phyloP scores from a whole-genome alignment of 2,113 vertebrate genomes.

The Columba janthina region DNA sequence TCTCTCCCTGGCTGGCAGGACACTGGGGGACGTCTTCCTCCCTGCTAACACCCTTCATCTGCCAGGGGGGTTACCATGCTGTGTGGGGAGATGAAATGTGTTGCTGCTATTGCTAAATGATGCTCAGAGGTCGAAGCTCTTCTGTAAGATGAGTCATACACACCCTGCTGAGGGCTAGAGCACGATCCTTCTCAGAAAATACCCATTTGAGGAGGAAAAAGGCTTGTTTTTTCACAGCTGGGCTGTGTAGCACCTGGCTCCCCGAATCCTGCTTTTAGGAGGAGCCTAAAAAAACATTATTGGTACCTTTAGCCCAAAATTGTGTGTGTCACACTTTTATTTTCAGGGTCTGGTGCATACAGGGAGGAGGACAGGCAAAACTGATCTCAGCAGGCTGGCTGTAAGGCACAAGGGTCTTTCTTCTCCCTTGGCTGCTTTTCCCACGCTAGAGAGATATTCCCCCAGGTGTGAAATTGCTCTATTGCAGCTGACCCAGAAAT shows the following conservation, averaged over 20 bases:
- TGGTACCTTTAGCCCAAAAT: not conserved
- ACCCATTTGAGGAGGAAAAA: fast-evolving
- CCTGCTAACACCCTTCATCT: not conserved
- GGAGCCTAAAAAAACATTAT: not conserved
- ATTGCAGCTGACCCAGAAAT: fast-evolving
- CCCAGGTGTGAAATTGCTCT: not conserved
- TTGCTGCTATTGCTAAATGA: fast-evolving
- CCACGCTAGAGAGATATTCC: not conserved
- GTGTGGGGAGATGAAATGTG: fast-evolving
- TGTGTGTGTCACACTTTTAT: not conserved
- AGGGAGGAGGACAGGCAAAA: fast-evolving
- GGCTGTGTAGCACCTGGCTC: fast-evolving
- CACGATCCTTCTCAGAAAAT: fast-evolving
- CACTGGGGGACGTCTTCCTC: fast-evolving
- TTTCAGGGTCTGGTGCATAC: fast-evolving
- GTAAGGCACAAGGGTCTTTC: too few relatives aligned
- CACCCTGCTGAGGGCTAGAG: fast-evolving
- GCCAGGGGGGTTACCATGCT: fast-evolving
- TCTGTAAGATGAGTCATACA: fast-evolving
- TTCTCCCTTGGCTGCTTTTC: not conserved
- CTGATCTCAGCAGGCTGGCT: not conserved
- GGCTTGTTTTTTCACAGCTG: fast-evolving
- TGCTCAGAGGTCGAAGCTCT: not conserved
- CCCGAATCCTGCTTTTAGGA: fast-evolving
- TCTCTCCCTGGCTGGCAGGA: fast-evolving